These are phyloP conservation scores for Calameuta filiformis DNA, from an alignment of 2,888 invertebrate species.

Conservation along the genomic window DNA sequence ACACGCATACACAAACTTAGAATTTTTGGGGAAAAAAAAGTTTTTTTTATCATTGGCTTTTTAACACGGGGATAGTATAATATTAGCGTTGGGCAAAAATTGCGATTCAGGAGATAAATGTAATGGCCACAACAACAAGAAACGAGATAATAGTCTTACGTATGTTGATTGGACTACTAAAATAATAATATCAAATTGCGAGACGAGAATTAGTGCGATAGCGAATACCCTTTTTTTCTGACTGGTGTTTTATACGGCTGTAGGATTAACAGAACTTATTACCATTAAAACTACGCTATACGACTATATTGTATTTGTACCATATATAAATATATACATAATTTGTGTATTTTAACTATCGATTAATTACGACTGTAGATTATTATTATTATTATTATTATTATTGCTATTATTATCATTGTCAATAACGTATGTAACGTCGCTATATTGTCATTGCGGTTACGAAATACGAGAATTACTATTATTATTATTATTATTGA, in stretches of 20 bases:
- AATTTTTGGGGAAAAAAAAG: background rate
- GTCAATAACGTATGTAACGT: conserved; percentile 8
- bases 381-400: conserved; percentile 7
- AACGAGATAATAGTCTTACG: no score
- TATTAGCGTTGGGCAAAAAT: background rate
- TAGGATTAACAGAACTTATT: conserved; percentile 24
- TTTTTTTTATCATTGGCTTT: background rate
- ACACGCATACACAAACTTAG: background rate
- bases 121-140: background rate
- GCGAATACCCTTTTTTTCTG: conserved; percentile 16
- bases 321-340: conserved; percentile 23
- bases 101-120: background rate
- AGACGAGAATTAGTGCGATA: background rate
- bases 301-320: conserved; percentile 29
- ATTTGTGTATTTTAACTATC: conserved; percentile 14
- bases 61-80: background rate
- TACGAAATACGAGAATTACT: conserved; percentile 18
- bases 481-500: background rate
- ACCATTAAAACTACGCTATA: conserved; percentile 28
- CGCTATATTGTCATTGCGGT: conserved; percentile 12
- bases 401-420: conserved; percentile 13
- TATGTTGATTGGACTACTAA: background rate
- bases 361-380: conserved; percentile 6
- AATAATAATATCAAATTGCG: background rate
- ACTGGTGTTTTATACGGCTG: conserved; percentile 34